phyloP scores from a whole-genome alignment of 2,888 invertebrate genomes.

The Drosophila anceps region DNA sequence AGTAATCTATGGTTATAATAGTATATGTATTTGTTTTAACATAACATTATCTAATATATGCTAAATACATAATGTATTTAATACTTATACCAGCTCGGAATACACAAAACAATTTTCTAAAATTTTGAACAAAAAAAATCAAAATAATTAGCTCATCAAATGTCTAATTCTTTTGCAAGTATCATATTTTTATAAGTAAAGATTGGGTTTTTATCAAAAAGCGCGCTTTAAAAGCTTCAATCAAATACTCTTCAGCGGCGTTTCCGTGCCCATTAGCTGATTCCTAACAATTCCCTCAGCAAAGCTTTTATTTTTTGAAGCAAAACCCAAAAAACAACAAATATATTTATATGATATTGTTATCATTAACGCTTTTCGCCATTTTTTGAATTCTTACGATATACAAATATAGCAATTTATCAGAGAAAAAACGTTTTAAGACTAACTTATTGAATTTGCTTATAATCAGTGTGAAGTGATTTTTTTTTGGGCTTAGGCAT shows the following conservation, averaged over 20 bases:
- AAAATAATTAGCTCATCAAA: too few relatives aligned
- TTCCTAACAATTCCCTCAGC: not conserved
- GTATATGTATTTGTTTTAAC: too few relatives aligned
- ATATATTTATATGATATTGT: not conserved
- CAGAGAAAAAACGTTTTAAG: slow-evolving; percentile 19
- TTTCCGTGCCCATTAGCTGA: not conserved
- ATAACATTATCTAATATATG: too few relatives aligned
- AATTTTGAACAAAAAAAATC: too few relatives aligned
- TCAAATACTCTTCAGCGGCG: not conserved
- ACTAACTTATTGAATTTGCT: slow-evolving; percentile 15
- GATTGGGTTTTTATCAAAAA: not conserved
- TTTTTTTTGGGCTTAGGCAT: slow-evolving; percentile 4
- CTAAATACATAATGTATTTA: too few relatives aligned
- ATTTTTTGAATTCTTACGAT: slow-evolving; percentile 18
- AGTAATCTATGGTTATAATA: too few relatives aligned
- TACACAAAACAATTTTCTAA: not conserved
- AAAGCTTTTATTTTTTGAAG: not conserved
- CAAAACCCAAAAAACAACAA: not conserved
- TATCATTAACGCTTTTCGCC: slow-evolving; percentile 6
- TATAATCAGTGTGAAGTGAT: slow-evolving; percentile 43
- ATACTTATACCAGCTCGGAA: too few relatives aligned
- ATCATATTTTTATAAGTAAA: not conserved
- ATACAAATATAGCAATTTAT: slow-evolving; percentile 18
- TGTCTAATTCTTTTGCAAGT: not conserved
- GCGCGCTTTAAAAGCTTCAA: not conserved